These are phyloP conservation scores for Sinopyrophorus schimmeli DNA, from an alignment of 2,888 invertebrate genomes.

Conservation along the genomic window DNA sequence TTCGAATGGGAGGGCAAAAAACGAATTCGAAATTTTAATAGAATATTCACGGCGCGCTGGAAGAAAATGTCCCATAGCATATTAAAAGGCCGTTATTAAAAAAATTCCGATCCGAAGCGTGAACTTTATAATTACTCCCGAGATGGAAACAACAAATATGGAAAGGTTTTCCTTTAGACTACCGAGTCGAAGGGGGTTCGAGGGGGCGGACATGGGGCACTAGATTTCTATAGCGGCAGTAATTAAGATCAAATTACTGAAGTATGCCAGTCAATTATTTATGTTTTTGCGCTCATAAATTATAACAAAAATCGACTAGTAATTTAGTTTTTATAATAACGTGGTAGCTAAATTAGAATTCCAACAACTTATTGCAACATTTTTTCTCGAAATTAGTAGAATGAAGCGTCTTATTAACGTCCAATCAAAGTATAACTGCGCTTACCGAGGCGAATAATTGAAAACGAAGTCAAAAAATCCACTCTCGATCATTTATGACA, in stretches of 20 bases:
- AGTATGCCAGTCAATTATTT: constrained; percentile 24
- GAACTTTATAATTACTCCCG: constrained; percentile 13
- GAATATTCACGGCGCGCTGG: constrained; percentile 1
- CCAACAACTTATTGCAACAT: constrained; percentile 24
- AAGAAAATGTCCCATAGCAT: too few species aligned
- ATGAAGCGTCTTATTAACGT: constrained; percentile 31
- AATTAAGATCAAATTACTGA: constrained; percentile 27
- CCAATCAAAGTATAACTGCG: constrained; percentile 28
- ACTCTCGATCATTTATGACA: constrained; percentile 20
- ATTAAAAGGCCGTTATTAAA: too few species aligned
- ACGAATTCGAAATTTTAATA: constrained; percentile 14
- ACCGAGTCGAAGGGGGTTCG: too few species aligned
- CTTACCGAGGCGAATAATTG: constrained; percentile 30
- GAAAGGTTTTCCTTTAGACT: constrained; percentile 11
- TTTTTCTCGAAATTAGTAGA: constrained; percentile 29
- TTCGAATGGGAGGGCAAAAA: constrained; percentile 1
- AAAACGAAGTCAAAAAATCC: constrained; percentile 25
- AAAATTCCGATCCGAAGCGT: constrained; percentile 11
- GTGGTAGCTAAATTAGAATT: constrained; percentile 29
- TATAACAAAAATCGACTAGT: constrained; percentile 24
- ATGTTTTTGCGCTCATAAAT: constrained; percentile 22
- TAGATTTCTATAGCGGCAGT: constrained; percentile 20
- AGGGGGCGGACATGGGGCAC: constrained; percentile 10
- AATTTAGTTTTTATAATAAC: constrained; percentile 28
- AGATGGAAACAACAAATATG: constrained; percentile 12